Evolutionary conservation across 2,797 vertebrate genomes (phyloP).

Genomic region (Danio jaintianensis): DNA sequence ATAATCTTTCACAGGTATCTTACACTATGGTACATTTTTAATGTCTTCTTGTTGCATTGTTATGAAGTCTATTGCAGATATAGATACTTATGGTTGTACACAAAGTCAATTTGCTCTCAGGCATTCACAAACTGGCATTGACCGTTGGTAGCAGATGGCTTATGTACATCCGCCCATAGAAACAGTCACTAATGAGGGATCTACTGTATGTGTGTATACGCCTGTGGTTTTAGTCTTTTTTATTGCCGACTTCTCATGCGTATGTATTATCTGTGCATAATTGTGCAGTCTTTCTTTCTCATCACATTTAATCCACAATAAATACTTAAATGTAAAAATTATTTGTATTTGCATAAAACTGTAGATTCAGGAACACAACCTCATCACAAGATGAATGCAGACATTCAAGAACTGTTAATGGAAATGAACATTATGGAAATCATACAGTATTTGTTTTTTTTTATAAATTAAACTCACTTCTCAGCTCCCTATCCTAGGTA

Average conservation of each 20-base stretch:
- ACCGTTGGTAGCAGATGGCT: too few relatives aligned
- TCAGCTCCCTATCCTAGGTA: slow-evolving; percentile 5
- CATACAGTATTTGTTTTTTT: neutral
- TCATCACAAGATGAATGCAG: neutral
- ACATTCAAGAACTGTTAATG: neutral
- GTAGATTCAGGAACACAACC: neutral
- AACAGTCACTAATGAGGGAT: too few relatives aligned
- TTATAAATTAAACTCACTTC: neutral
- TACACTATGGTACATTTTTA: too few relatives aligned
- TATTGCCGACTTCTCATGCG: neutral
- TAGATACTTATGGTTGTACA: too few relatives aligned
- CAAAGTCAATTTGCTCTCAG: too few relatives aligned
- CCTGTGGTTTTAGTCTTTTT: neutral
- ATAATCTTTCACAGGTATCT: too few relatives aligned
- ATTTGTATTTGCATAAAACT: neutral
- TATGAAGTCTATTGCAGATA: too few relatives aligned
- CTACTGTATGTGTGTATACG: too few relatives aligned
- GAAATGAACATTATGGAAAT: slow-evolving; percentile 5
- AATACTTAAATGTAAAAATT: neutral
- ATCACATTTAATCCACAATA: neutral
- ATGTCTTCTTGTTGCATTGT: too few relatives aligned
- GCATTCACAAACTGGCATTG: too few relatives aligned
- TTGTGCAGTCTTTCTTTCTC: neutral
- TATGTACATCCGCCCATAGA: too few relatives aligned
- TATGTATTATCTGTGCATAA: neutral